Evolutionary conservation across 2,797 vertebrate genomes (phyloP).

Genomic region (Pogoniulus pusillus): DNA sequence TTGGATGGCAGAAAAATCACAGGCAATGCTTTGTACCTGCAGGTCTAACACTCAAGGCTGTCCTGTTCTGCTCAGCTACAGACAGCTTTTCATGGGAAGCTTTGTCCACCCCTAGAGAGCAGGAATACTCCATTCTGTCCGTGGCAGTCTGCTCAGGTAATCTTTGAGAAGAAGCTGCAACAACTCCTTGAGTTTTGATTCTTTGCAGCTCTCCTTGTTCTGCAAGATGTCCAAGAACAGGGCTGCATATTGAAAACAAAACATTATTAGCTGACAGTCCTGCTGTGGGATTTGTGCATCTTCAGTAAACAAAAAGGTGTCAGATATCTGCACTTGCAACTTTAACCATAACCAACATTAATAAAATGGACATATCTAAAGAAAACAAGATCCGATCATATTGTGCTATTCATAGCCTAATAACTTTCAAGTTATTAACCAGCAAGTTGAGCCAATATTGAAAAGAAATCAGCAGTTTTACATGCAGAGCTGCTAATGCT

Average conservation of each 20-base stretch:
- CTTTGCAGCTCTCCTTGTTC: conserved; percentile 30
- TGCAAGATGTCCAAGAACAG: conserved; percentile 77
- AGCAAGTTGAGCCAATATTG: neutral
- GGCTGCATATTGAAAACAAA: conserved; percentile 67
- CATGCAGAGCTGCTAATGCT: neutral
- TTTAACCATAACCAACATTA: neutral
- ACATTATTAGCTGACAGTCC: neutral
- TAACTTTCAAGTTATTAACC: neutral
- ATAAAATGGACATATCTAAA: neutral
- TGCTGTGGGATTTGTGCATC: neutral
- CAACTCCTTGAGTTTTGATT: neutral
- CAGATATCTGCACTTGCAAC: fast-evolving
- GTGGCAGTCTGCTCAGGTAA: neutral
- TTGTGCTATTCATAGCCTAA: too few species aligned
- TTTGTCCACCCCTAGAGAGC: neutral
- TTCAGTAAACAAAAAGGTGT: neutral
- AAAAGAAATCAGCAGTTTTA: neutral
- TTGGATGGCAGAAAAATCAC: neutral
- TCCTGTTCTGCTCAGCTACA: neutral
- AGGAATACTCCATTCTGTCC: conserved; percentile 37
- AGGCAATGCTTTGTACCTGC: conserved; percentile 54
- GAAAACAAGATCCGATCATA: neutral
- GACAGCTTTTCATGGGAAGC: neutral
- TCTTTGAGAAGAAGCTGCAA: neutral
- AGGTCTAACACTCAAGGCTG: neutral